Evolutionary conservation across 2,113 vertebrate genomes (phyloP).

Genomic region (Pomatorhinus ruficollis): DNA sequence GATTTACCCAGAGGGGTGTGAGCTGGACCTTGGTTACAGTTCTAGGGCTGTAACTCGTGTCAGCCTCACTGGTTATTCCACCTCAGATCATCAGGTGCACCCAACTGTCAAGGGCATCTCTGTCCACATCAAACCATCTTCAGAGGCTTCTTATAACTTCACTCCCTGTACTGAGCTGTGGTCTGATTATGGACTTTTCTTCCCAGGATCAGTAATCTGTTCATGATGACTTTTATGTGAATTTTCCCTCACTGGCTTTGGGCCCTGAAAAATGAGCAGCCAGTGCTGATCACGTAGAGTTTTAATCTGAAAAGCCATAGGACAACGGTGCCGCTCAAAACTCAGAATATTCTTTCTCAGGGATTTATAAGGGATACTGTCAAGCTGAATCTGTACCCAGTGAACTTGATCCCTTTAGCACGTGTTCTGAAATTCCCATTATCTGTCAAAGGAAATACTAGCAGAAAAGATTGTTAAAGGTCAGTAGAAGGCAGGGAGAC

Average conservation of each 20-base stretch:
- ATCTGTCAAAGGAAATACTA: neutral
- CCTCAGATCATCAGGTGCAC: neutral
- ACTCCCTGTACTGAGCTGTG: neutral
- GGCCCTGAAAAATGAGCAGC: neutral
- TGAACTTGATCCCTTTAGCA: neutral
- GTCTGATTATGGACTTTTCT: neutral
- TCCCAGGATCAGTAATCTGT: neutral
- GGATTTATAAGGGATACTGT: neutral
- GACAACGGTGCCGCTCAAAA: accelerated
- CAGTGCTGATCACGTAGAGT: neutral
- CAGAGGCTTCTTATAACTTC: neutral
- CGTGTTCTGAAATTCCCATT: neutral
- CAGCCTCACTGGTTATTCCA: neutral
- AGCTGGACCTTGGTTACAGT: neutral
- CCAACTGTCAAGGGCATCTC: neutral
- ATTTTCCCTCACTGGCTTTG: neutral
- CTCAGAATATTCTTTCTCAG: neutral
- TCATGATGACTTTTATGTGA: neutral
- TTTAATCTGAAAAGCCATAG: neutral
- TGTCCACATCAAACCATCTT: neutral
- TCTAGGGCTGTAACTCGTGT: neutral
- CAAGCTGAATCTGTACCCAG: neutral
- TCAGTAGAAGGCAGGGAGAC: neutral
- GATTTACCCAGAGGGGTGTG: neutral
- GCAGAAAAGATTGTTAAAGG: neutral